phyloP scores from a whole-genome alignment of 1,140 invertebrate species.

The Laupala kohalensis region DNA sequence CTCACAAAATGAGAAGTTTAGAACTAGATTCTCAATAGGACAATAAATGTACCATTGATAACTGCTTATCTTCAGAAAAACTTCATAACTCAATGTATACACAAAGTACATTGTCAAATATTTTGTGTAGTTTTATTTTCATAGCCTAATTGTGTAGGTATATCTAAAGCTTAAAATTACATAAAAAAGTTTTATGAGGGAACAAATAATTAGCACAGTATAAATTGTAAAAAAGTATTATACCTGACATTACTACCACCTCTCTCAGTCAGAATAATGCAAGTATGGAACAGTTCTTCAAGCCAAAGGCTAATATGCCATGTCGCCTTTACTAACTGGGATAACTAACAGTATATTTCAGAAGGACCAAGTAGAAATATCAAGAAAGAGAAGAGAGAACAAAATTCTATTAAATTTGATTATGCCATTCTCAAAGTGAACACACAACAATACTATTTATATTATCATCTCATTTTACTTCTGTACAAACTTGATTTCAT shows the following conservation, averaged over 20 bases:
- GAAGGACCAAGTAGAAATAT: not conserved
- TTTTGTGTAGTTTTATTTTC: not conserved
- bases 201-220: not conserved
- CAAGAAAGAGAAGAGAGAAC: not conserved
- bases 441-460: not conserved
- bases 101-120: not conserved
- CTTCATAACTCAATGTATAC: not conserved
- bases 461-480: conserved; percentile 6
- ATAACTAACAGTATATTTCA: not conserved
- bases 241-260: not conserved
- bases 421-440: not conserved
- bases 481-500: conserved; percentile 26
- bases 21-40: not conserved
- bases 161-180: not conserved
- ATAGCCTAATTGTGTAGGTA: not conserved
- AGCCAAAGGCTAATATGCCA: not conserved
- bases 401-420: not conserved
- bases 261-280: not conserved
- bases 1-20: not conserved
- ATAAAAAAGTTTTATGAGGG: not conserved
- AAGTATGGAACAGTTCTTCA: not conserved
- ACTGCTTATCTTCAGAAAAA: not conserved
- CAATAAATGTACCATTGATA: not conserved
- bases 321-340: not conserved
- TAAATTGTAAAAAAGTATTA: not conserved